phyloP scores from a whole-genome alignment of 2,797 vertebrate genomes.

The Agapornis canus region DNA sequence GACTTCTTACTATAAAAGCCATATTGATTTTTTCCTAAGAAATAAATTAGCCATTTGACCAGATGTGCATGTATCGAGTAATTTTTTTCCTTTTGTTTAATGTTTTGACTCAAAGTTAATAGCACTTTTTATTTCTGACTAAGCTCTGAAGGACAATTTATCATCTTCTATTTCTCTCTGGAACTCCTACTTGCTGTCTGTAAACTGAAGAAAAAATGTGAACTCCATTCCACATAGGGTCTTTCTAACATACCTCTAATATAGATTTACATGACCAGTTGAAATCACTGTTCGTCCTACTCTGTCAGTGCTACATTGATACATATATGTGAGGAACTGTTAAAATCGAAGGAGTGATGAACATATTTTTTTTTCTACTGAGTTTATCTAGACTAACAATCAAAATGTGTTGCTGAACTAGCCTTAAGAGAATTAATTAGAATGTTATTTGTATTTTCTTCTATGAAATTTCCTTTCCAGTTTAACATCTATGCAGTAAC shows the following conservation, averaged over 20 bases:
- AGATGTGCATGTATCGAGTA: not conserved
- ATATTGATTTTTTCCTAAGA: not conserved
- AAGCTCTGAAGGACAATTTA: not conserved
- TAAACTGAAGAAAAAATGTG: not conserved
- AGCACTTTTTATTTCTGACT: not conserved
- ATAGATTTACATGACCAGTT: not conserved
- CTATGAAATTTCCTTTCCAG: not conserved
- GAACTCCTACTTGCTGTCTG: not conserved
- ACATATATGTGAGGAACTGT: not conserved
- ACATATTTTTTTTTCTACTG: not conserved
- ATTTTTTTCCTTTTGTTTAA: not conserved
- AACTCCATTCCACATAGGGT: not conserved
- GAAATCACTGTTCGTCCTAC: not conserved
- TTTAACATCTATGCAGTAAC: not conserved
- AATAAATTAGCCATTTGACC: not conserved
- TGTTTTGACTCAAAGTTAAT: not conserved
- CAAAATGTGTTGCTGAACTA: not conserved
- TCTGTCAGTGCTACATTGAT: not conserved
- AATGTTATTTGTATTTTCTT: not conserved
- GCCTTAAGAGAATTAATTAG: not conserved
- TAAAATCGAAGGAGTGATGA: not conserved
- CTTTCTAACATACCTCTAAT: not conserved
- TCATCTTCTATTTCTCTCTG: not conserved
- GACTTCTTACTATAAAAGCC: not conserved
- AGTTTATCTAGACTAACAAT: not conserved